Evolutionary conservation across 2,888 invertebrate genomes (phyloP), one percentile per base, ranked within the genome.

Genomic region (Cheilosia impressa): DNA sequence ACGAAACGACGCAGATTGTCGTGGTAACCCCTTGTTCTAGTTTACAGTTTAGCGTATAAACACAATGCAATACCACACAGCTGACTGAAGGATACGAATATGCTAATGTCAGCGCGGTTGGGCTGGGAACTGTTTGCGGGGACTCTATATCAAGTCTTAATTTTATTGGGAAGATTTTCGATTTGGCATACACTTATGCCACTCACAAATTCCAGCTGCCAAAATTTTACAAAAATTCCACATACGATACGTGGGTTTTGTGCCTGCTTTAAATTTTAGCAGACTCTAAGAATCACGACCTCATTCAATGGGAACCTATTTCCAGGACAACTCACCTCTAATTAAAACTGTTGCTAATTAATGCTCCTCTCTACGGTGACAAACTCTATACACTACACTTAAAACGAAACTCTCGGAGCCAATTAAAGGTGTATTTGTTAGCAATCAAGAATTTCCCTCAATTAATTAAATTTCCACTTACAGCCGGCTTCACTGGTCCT

Each of bases 381-480:
- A 34, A 34, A 34, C 10, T 34, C 10, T 34, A 10, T 10, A 34
- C 10, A 34, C 4, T 13, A 13, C 13, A 38, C n/a, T n/a, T n/a
- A n/a, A 34, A 34, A 3, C 2, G 34, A 34, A 34, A 34, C 10
- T 38, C 38, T 13, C 13, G 13, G 13, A 38, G 38, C 34, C 34
- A 38, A 38, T 13, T 38, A 38, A 38, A 38, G 13, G 38, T 4
- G 38, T 55, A 7, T 10, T 57, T 57, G 47, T 55, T 55, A 57
- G 55, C 73, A 65, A 45, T 57, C 55, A 65, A 47, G 24, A 55
- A 38, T 55, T 55, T 55, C 55, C 22, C 73, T 75, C 73, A 75
- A 65, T 75, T 75, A 63, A 75, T 63, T 75, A 47, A 65, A 75
- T 75, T 75, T 65, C 45, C 34, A 22, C 24, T 60, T 38, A 65